Evolutionary conservation across 2,113 vertebrate genomes (phyloP).

Genomic region (Labeo rohita): DNA sequence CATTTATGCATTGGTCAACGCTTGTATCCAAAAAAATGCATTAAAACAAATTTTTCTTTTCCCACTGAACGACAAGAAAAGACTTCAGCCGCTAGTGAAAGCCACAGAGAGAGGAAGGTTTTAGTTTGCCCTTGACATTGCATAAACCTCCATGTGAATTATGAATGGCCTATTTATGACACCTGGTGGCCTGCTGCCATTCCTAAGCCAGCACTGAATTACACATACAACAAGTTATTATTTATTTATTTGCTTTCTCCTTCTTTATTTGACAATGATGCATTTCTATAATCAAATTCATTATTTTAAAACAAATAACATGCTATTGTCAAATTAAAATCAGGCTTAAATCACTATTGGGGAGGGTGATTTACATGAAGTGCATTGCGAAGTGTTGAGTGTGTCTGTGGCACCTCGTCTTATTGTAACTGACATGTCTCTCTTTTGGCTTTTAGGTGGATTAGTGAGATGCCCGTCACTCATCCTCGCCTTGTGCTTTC

Average conservation of each 20-base stretch:
- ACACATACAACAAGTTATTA: not conserved
- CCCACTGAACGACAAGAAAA: not conserved
- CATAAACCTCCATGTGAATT: slow-evolving; percentile 37
- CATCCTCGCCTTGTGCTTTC: slow-evolving; percentile 53
- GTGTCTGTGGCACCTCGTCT: not conserved
- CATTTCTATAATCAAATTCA: not conserved
- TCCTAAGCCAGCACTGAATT: slow-evolving; percentile 37
- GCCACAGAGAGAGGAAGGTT: slow-evolving; percentile 10
- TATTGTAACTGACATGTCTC: not conserved
- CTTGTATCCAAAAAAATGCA: not conserved
- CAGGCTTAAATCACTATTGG: not conserved
- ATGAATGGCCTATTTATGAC: slow-evolving; percentile 43
- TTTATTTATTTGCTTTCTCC: not conserved
- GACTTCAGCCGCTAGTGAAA: not conserved
- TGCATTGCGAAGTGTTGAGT: not conserved
- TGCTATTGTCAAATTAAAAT: not conserved
- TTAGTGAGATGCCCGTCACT: slow-evolving; percentile 61
- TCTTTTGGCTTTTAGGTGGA: slow-evolving; percentile 55
- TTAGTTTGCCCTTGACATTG: slow-evolving; percentile 34
- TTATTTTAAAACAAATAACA: not conserved
- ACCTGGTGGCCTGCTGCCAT: slow-evolving; percentile 23
- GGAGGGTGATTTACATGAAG: not conserved
- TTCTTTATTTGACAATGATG: not conserved
- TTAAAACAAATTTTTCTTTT: not conserved
- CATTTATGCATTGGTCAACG: not conserved